Evolutionary conservation across 1,140 invertebrate genomes (phyloP).

Genomic region (Cydia amplana): DNA sequence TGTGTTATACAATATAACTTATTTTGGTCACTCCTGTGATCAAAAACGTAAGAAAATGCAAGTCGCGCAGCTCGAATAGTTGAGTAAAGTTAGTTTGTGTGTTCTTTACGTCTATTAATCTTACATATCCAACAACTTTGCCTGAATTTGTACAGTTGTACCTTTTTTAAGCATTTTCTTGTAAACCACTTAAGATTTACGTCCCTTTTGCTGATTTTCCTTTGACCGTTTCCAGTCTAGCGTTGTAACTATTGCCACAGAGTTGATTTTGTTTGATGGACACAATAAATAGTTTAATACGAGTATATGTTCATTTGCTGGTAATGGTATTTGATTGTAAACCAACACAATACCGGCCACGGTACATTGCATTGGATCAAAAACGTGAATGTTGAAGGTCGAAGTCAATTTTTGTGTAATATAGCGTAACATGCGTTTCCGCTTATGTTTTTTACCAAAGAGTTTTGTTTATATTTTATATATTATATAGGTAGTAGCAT

Average conservation of each 20-base stretch:
- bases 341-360: neutral
- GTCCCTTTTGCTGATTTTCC: no score
- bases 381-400: constrained; percentile 2
- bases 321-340: constrained; percentile 2
- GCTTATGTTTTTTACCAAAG: neutral
- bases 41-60: neutral
- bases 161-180: no score
- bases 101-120: neutral
- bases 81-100: neutral
- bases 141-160: no score
- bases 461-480: neutral
- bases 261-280: neutral
- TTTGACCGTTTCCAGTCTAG: no score
- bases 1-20: no score
- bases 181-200: no score
- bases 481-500: neutral
- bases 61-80: neutral
- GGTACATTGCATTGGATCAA: neutral
- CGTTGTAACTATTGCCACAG: neutral
- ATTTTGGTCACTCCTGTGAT: no score
- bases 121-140: no score
- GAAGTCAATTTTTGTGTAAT: neutral
- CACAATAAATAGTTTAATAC: neutral
- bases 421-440: neutral
- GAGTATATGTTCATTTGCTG: neutral